These are phyloP conservation scores for Magallana angulata DNA, from an alignment of 1,140 invertebrate genomes.

Conservation along the genomic window DNA sequence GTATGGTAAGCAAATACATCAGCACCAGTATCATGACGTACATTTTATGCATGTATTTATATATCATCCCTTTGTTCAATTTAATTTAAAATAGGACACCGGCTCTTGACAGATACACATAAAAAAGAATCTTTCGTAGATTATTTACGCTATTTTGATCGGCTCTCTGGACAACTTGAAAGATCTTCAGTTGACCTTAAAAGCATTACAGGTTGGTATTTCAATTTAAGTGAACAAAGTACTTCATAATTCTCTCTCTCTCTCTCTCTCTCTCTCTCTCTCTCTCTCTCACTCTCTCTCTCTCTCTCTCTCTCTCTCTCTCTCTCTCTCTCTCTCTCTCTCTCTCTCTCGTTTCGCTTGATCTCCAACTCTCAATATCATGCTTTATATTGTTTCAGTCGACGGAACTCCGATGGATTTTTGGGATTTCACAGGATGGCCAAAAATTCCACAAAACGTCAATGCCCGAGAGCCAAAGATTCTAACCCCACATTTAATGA, in stretches of 20 bases:
- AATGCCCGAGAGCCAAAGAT: slow-evolving; percentile 59
- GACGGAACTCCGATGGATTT: slow-evolving; percentile 74
- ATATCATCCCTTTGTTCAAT: too few relatives aligned
- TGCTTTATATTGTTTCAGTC: slow-evolving; percentile 54
- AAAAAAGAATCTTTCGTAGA: background rate
- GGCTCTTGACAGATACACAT: background rate
- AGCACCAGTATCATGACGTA: too few relatives aligned
- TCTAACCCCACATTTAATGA: slow-evolving; percentile 70
- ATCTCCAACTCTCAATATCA: too few relatives aligned
- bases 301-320: too few relatives aligned
- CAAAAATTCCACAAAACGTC: slow-evolving; percentile 68
- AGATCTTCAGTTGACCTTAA: background rate
- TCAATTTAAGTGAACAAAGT: too few relatives aligned
- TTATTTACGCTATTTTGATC: background rate
- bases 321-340: too few relatives aligned
- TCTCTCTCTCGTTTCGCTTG: too few relatives aligned
- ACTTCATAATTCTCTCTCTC: too few relatives aligned
- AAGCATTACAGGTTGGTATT: background rate
- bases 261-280: too few relatives aligned
- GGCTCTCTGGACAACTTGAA: background rate
- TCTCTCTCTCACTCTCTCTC: too few relatives aligned
- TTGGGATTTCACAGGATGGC: slow-evolving; percentile 74
- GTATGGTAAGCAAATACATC: slow-evolving; percentile 62
- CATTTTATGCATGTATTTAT: too few relatives aligned
- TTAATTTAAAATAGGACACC: background rate